Conservation (phyloP, 2,888 invertebrate genomes). For the Drosophila bunnanda region DNA sequence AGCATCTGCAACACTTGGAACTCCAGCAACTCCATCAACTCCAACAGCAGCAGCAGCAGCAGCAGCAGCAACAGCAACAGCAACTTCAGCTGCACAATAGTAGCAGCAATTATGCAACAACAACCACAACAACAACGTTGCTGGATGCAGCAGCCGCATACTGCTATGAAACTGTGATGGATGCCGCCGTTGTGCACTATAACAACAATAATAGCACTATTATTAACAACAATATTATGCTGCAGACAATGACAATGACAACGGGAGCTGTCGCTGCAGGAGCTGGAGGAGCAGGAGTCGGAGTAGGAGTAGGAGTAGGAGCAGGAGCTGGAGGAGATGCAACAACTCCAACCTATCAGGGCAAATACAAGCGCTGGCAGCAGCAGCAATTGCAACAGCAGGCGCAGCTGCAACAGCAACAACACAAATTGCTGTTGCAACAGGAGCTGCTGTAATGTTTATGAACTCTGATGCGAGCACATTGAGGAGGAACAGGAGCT, state of each 20-base stretch:
- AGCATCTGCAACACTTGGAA: conserved; percentile 18
- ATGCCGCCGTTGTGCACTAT: conserved; percentile 52
- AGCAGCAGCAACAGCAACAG: conserved; percentile 42
- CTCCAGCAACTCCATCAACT: conserved; percentile 37
- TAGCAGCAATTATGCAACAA: conserved; percentile 52
- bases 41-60: conserved; percentile 55
- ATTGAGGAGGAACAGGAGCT: neutral
- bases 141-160: conserved; percentile 64
- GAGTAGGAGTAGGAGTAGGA: neutral
- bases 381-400: conserved; percentile 74
- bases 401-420: conserved; percentile 69
- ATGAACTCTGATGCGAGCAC: neutral
- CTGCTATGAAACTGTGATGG: conserved; percentile 72
- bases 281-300: conserved; percentile 8
- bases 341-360: conserved; percentile 61
- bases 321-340: conserved; percentile 3
- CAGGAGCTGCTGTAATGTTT: conserved; percentile 58
- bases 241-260: conserved; percentile 20
- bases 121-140: conserved; percentile 32
- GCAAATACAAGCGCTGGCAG: conserved; percentile 74
- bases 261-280: conserved; percentile 1
- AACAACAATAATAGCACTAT: conserved; percentile 32
- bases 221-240: conserved; percentile 18
- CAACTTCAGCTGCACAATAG: conserved; percentile 40
- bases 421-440: conserved; percentile 65